Evolutionary conservation across 1,140 invertebrate species (phyloP).

Genomic region (Halotydeus destructor): DNA sequence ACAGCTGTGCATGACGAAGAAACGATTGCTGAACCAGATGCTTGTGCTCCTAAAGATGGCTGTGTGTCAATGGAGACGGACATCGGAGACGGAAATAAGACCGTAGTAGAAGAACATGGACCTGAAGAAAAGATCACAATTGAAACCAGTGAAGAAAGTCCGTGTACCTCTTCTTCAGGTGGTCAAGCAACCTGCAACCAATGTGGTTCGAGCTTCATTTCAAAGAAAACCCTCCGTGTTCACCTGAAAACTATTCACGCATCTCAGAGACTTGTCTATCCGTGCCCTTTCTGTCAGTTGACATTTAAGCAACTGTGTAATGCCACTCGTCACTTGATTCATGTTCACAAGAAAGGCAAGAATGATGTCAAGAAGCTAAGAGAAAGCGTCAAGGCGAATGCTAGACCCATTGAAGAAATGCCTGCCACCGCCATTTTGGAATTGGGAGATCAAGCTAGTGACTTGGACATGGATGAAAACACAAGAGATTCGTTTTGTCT

Average conservation of each 20-base stretch:
- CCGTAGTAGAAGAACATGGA: not conserved
- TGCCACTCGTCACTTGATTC: conserved; percentile 22
- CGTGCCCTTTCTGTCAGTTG: conserved; percentile 23
- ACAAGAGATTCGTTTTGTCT: too few relatives aligned
- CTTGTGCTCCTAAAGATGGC: too few relatives aligned
- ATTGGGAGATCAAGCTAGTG: not conserved
- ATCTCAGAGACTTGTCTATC: conserved; percentile 20
- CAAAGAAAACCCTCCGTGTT: conserved; percentile 21
- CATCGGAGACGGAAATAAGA: not conserved
- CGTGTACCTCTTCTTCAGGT: not conserved
- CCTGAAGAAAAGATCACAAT: not conserved
- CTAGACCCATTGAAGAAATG: conserved; percentile 1
- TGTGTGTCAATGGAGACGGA: too few relatives aligned
- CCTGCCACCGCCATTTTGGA: not conserved
- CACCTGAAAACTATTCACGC: conserved; percentile 23
- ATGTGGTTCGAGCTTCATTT: conserved; percentile 20
- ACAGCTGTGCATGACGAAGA: too few relatives aligned
- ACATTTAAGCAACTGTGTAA: conserved; percentile 23
- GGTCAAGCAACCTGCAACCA: conserved; percentile 15
- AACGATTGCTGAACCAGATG: too few relatives aligned
- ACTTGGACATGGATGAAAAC: not conserved
- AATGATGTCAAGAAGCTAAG: conserved; percentile 21
- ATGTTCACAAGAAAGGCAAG: conserved; percentile 22
- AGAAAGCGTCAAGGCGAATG: conserved; percentile 17
- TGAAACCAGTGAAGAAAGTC: not conserved